Evolutionary conservation across 1,140 invertebrate genomes (phyloP).

Genomic region (Aradophagus sp.): DNA sequence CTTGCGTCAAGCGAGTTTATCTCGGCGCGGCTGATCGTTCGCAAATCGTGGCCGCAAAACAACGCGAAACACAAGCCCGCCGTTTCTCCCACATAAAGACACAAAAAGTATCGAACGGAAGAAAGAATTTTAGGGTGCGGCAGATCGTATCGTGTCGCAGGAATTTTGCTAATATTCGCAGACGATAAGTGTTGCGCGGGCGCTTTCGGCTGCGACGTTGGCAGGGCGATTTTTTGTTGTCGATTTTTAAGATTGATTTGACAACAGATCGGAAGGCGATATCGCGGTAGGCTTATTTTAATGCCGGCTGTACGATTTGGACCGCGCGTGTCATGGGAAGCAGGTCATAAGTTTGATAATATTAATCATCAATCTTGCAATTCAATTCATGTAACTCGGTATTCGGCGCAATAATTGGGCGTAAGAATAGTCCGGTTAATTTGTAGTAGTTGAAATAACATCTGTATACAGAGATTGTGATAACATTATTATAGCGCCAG

Average conservation of each 20-base stretch:
- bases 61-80: slow-evolving; percentile 17
- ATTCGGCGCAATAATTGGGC: too few relatives aligned
- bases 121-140: slow-evolving; percentile 52
- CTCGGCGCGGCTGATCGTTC: slow-evolving; percentile 3
- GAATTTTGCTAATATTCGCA: slow-evolving; percentile 53
- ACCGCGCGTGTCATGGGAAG: too few relatives aligned
- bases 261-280: slow-evolving; percentile 1
- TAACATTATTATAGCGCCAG: too few relatives aligned
- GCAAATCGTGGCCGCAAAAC: slow-evolving; percentile 21
- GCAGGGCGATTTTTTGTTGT: slow-evolving; percentile 10
- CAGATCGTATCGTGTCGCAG: slow-evolving; percentile 52
- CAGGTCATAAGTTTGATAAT: slow-evolving; percentile 6
- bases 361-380: too few relatives aligned
- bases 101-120: slow-evolving; percentile 47
- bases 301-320: too few relatives aligned
- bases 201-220: slow-evolving; percentile 7
- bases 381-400: too few relatives aligned
- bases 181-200: slow-evolving; percentile 16
- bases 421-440: too few relatives aligned
- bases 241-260: slow-evolving; percentile 33
- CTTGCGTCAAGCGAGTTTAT: slow-evolving; percentile 31
- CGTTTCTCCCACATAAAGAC: slow-evolving; percentile 44
- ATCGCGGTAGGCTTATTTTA: too few relatives aligned
- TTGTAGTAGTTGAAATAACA: too few relatives aligned
- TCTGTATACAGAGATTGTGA: too few relatives aligned